These are phyloP conservation scores for Oreochromis niloticus DNA, from an alignment of 2,113 vertebrate genomes.

Conservation along the genomic window DNA sequence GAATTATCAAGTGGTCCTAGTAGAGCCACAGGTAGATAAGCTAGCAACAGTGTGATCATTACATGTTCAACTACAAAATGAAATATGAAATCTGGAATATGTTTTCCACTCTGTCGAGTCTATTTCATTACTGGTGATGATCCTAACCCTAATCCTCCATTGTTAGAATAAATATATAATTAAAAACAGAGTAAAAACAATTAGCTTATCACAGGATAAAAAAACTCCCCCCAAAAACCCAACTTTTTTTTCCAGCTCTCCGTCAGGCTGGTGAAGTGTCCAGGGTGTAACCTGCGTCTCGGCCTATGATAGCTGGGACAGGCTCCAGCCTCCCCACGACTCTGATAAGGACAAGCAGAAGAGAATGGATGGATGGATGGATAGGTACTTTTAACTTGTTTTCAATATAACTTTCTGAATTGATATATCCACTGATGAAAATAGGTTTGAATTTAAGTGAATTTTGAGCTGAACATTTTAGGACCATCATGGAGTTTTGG, in stretches of 20 bases:
- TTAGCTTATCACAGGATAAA: no score
- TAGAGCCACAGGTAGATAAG: not conserved
- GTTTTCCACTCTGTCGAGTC: not conserved
- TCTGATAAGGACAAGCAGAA: not conserved
- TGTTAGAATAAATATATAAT: not conserved
- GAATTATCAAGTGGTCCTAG: not conserved
- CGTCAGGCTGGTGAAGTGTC: not conserved
- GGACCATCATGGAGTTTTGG: not conserved
- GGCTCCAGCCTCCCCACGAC: not conserved
- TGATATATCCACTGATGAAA: not conserved
- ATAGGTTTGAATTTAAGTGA: not conserved
- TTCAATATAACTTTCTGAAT: not conserved
- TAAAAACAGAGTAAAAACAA: not conserved
- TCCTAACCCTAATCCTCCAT: not conserved
- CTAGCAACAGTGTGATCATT: not conserved
- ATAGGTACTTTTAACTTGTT: not conserved
- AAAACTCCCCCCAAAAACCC: accelerated
- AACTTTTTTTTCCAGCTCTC: not conserved
- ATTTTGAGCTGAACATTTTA: not conserved
- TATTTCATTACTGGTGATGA: not conserved
- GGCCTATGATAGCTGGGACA: not conserved
- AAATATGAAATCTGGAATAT: not conserved
- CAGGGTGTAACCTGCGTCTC: not conserved
- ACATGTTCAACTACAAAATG: not conserved
- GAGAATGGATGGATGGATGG: not conserved